Base-by-base conservation (phyloP, 1,140 invertebrate species). In the Drosophila yakuba region DNA sequence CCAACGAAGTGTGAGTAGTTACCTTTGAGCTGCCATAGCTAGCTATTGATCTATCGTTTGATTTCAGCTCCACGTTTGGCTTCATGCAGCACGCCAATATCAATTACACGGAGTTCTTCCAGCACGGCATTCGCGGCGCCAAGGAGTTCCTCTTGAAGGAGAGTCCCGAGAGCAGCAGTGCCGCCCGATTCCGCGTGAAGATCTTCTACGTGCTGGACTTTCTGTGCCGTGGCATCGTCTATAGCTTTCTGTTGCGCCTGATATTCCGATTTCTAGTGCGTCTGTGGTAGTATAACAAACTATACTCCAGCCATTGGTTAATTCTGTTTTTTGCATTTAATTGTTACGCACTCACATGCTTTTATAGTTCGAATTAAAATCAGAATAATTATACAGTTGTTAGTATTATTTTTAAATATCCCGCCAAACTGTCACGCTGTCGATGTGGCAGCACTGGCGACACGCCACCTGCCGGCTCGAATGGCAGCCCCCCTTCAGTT, bases 101-200 rank as follows among this genome's bases (percentile, higher is more conserved):
- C 3, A 93, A 94, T 41, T 78, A 92, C 3, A 76, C 90, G 39
- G 85, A 93, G 2, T 94, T 93, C 76, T 94, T 94, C 48, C 93
- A 91, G 25, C 90, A 94, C n/a, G 93, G 91, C 28, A 91, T 94
- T 3, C 88, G 93, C 0, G 95, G 94, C 0, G 93, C 93, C 0
- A 94, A 94, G 74, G 91, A 91, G 56, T 95, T 93, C 78, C 78
- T 96, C 4, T 50, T 95, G 14, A 93, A 95, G 0, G 95, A 95
- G 67, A 93, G 93, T 45, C 91, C 94, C 23, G 91, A 93, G 0
- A 93, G 93, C 56, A 78, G 63, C 28, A 68, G 39, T 0, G 62
- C 60, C 8, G 91, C 91, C 28, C 66, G 68, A 0, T 48, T 74
- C 25, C 77, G 89, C 17, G 47, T 92, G 0, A 80, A 78, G 28